A percentile compares a stretch with the other conserved stretches of the same genome.
phyloP scores from a whole-genome alignment of 2,113 vertebrate genomes.

The Notarius lentiginosus region DNA sequence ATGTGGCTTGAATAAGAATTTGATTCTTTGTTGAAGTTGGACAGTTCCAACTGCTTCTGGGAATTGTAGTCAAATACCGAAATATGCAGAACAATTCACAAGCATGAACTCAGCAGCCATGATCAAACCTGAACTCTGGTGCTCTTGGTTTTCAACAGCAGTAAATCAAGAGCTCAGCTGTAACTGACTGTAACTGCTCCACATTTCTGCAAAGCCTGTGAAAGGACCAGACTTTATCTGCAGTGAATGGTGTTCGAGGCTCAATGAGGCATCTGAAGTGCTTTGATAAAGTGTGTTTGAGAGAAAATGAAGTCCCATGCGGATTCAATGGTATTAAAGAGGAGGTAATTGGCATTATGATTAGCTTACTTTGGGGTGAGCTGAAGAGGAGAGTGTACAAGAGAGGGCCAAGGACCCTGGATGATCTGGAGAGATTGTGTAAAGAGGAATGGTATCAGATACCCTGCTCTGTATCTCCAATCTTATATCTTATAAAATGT shows the following conservation, averaged over 20 bases:
- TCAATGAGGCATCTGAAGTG: not conserved
- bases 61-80: constrained; percentile 13
- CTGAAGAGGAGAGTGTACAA: too few species aligned
- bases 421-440: too few species aligned
- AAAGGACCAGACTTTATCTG: not conserved
- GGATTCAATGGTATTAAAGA: constrained; percentile 83
- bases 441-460: too few species aligned
- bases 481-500: too few species aligned
- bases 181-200: not conserved
- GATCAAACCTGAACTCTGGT: constrained; percentile 23
- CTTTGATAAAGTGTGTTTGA: constrained; percentile 53
- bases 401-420: too few species aligned
- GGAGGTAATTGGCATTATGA: constrained; percentile 71
- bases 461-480: too few species aligned
- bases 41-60: not conserved
- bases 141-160: constrained; percentile 11
- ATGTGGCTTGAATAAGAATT: constrained; percentile 23
- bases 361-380: constrained; percentile 20
- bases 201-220: constrained; percentile 15
- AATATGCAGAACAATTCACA: constrained; percentile 14
- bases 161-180: constrained; percentile 26
- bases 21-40: constrained; percentile 11
- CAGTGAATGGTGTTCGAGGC: not conserved
- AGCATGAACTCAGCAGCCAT: not conserved
- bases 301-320: constrained; percentile 73